Conservation (phyloP, 2,797 vertebrate genomes). For the Chrysocyon brachyurus region DNA sequence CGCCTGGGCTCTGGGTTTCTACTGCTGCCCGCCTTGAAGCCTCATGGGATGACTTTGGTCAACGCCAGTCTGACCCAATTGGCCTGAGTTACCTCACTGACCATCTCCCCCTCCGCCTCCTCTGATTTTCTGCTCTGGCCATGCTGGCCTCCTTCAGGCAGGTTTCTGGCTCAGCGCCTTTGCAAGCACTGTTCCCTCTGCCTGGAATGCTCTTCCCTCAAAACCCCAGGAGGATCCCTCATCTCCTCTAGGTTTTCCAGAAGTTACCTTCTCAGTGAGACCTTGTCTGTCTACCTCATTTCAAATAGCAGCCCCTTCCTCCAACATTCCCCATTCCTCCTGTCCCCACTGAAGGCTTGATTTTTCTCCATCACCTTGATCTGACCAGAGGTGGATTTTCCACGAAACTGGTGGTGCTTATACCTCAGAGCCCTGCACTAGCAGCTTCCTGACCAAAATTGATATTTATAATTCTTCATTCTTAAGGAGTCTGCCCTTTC, state of each 20-base stretch:
- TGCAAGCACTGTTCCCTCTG: background rate
- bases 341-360: accelerated
- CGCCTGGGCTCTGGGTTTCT: background rate
- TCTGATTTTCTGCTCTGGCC: background rate
- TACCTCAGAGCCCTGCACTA: background rate
- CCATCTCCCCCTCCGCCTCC: accelerated
- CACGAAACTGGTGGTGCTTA: background rate
- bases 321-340: too few species aligned
- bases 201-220: background rate
- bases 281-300: background rate
- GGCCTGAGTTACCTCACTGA: background rate
- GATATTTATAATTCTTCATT: background rate
- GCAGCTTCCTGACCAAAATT: background rate
- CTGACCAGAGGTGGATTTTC: background rate
- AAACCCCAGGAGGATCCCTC: background rate
- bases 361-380: background rate
- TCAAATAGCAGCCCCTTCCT: background rate
- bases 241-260: background rate
- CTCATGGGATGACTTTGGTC: background rate
- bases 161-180: background rate
- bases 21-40: background rate
- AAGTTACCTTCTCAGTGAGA: background rate
- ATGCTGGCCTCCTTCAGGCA: background rate
- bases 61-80: accelerated
- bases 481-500: background rate